Conservation (phyloP, 2,888 invertebrate species). For the Teleogryllus oceanicus region DNA sequence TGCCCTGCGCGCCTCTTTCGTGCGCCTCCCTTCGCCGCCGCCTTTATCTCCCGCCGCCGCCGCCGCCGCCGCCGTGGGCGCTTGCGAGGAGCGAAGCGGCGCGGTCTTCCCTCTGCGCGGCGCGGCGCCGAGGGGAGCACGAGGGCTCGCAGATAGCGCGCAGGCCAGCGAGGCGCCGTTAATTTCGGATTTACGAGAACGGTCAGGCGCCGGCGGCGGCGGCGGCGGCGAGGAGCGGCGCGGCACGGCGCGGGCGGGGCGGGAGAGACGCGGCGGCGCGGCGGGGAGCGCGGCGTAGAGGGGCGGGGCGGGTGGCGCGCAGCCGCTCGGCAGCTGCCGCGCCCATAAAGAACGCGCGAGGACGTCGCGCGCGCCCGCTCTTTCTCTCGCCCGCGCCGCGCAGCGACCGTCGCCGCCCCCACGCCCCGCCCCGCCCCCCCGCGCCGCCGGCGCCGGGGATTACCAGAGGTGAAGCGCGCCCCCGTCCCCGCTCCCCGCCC, state of each 20-base stretch:
- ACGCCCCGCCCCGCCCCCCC: background rate
- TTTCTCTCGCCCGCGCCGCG: background rate
- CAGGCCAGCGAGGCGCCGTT: constrained; percentile 18
- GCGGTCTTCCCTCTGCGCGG: background rate
- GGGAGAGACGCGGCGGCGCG: background rate
- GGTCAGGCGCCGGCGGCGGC: background rate
- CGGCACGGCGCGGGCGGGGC: background rate
- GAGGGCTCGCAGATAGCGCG: background rate
- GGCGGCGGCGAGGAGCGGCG: background rate
- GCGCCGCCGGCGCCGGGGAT: background rate
- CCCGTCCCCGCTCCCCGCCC: background rate
- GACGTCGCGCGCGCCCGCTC: background rate
- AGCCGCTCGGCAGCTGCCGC: background rate
- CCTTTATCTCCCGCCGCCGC: background rate
- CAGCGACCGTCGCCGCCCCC: background rate
- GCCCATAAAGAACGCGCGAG: background rate
- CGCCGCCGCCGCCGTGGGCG: no score
- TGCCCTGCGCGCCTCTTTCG: no score
- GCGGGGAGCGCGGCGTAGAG: background rate
- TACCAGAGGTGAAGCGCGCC: background rate
- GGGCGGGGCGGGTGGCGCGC: background rate
- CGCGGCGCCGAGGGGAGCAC: background rate
- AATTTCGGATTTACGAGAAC: constrained; percentile 18
- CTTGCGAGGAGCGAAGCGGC: no score
- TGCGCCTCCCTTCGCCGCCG: background rate